phyloP scores from a whole-genome alignment of 2,797 vertebrate genomes.

The Alca torda region DNA sequence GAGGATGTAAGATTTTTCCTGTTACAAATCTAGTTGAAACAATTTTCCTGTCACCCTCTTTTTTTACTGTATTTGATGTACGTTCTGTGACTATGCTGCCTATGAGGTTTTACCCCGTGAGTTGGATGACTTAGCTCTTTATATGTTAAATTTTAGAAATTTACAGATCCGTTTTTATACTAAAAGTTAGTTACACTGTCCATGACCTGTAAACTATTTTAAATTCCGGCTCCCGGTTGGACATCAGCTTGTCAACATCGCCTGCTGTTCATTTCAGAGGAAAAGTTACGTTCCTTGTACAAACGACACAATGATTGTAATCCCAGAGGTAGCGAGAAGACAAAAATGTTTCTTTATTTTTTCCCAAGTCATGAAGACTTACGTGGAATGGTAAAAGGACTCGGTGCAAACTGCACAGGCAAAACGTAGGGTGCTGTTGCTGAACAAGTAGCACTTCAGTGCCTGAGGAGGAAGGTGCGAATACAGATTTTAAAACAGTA shows the following conservation, averaged over 20 bases:
- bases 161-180: not conserved
- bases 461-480: not conserved
- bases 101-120: constrained; percentile 11
- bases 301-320: constrained; percentile 63
- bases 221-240: not conserved
- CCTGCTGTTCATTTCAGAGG: constrained; percentile 9
- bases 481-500: not conserved
- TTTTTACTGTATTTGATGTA: constrained; percentile 49
- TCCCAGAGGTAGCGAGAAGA: constrained; percentile 13
- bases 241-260: not conserved
- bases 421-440: not conserved
- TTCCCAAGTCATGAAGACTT: not conserved
- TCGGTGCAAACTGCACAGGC: not conserved
- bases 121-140: constrained; percentile 11
- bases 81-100: constrained; percentile 35
- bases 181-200: not conserved
- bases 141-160: constrained; percentile 22
- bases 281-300: constrained; percentile 5
- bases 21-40: not conserved
- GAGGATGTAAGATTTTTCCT: not conserved
- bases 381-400: not conserved
- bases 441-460: not conserved
- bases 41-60: not conserved
- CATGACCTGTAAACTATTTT: not conserved
- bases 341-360: not conserved